Conservation (phyloP, 1,140 invertebrate genomes). For the Pseudomyrmex concolor region DNA sequence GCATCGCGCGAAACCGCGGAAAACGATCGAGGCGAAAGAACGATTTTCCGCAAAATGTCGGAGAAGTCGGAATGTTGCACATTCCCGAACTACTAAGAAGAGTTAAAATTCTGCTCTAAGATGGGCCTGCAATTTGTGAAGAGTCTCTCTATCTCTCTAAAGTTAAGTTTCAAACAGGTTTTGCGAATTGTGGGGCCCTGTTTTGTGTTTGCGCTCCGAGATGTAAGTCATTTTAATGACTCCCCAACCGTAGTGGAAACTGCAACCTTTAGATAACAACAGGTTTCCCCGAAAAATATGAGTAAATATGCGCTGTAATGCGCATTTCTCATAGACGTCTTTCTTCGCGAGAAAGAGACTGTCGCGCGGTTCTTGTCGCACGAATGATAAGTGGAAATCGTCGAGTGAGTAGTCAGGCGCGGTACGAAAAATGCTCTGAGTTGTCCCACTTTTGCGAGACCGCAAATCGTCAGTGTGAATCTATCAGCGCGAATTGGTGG, state of each 20-base stretch:
- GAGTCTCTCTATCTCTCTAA: not conserved
- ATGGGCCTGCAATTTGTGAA: not conserved
- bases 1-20: constrained; percentile 4
- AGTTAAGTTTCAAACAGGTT: not conserved
- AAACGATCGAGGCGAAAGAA: constrained; percentile 25
- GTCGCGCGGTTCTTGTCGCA: not conserved
- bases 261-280: constrained; percentile 4
- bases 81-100: not conserved
- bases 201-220: not conserved
- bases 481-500: constrained; percentile 47
- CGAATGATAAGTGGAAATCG: constrained; percentile 1
- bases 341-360: not conserved
- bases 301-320: constrained; percentile 34
- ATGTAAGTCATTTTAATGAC: not conserved
- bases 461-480: constrained; percentile 29
- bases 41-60: not conserved
- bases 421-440: not conserved
- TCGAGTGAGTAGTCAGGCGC: not conserved
- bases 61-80: not conserved
- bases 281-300: constrained; percentile 18
- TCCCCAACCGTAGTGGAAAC: constrained; percentile 7
- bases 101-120: not conserved
- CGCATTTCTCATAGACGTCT: not conserved
- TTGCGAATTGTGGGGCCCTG: not conserved
- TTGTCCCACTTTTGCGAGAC: constrained; percentile 38